Base-by-base conservation (phyloP, 53 echinoderm and acorn worm species). In the Holothuria leucospilota region DNA sequence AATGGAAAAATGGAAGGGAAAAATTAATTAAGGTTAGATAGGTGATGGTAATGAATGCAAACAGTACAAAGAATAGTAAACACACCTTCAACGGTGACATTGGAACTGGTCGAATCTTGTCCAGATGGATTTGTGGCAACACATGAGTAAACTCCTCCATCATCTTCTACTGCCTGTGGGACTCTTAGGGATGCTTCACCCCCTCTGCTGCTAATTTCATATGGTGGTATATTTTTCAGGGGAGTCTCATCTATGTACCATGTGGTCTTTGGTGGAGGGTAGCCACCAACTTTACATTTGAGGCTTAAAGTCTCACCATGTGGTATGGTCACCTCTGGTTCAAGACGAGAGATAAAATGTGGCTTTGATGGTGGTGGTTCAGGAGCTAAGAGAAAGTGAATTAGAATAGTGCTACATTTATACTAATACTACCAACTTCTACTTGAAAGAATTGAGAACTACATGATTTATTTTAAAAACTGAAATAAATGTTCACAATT, bases 51-150 rank as follows among this genome's bases (percentile, higher is more conserved):
- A 11, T 46, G 0, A 46, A 46, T 11, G 11, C 46, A 46, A 46
- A 46, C 46, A 9, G 46, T 46, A 46, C 46, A 7, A 46, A 9
- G 46, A 46, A 7, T 46, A 46, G 46, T 46, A 7, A 46, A 46
- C 46, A 29, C 68, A 92, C 96, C 91, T 85, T 93, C 91, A 18
- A 93, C 93, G 68, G 89, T 86, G 71, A 96, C 81, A 20, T 91
- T 86, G n/a, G 84, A 77, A 26, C 77, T 85, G 8, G 93, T 84
- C 20, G 85, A 89, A 69, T 93, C 91, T 42, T 91, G 87, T 21
- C 96, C 96, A 28, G 87, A 78, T 10, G 86, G 91, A 82, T 96
- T 96, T 66, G 88, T 90, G 1, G 96, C 96, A 81, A 89, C 69
- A 59, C 91, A 91, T 38, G 81, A 78, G 66, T 93, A 96, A 0